Evolutionary conservation across 2,888 invertebrate species (phyloP).

Genomic region (Petrolisthes manimaculis): DNA sequence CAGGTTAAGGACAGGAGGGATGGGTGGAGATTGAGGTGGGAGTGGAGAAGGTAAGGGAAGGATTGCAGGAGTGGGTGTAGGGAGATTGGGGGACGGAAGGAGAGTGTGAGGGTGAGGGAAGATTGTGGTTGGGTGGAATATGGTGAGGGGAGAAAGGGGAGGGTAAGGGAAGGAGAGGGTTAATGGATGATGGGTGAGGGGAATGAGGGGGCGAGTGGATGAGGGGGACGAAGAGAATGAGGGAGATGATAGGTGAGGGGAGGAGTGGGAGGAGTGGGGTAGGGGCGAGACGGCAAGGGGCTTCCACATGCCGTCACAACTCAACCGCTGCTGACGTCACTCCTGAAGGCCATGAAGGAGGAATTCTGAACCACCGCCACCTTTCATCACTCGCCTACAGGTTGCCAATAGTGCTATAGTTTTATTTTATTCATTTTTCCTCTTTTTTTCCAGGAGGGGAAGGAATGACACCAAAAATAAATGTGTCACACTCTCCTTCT

Average conservation of each 20-base stretch:
- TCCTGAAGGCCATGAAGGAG: too few relatives aligned
- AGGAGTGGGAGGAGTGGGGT: not conserved
- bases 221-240: not conserved
- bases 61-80: not conserved
- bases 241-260: not conserved
- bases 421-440: too few relatives aligned
- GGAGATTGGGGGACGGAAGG: not conserved
- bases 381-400: too few relatives aligned
- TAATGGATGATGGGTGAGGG: not conserved
- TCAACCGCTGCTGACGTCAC: too few relatives aligned
- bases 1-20: too few relatives aligned
- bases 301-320: not conserved
- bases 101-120: not conserved
- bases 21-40: not conserved
- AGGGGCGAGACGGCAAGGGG: not conserved
- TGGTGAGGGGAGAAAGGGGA: not conserved
- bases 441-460: too few relatives aligned
- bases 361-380: too few relatives aligned
- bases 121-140: not conserved
- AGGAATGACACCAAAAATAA: too few relatives aligned
- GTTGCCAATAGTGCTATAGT: too few relatives aligned
- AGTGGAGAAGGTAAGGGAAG: not conserved
- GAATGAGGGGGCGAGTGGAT: not conserved
- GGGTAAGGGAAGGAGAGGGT: not conserved
- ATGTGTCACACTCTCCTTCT: too few relatives aligned